phyloP scores from a whole-genome alignment of 1,140 invertebrate species.

The Chironomus tepperi region DNA sequence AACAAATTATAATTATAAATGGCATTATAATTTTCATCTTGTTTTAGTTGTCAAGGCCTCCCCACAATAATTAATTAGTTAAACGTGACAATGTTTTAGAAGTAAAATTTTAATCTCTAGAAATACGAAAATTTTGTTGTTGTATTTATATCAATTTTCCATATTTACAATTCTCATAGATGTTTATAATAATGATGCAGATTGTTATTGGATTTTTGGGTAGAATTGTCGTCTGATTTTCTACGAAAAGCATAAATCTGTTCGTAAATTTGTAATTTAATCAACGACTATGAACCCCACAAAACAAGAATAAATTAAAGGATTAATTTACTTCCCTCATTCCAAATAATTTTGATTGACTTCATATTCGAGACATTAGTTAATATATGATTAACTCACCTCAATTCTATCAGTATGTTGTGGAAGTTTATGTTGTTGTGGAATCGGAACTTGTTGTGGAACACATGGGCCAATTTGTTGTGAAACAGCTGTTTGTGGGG shows the following conservation, averaged over 20 bases:
- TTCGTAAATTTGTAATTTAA: too few species aligned
- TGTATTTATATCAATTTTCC: too few species aligned
- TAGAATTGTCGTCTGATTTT: too few species aligned
- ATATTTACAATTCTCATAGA: too few species aligned
- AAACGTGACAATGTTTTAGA: slow-evolving; percentile 5
- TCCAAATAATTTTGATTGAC: too few species aligned
- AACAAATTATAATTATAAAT: neutral
- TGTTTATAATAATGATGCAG: too few species aligned
- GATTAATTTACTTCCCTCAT: too few species aligned
- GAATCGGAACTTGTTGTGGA: slow-evolving; percentile 66
- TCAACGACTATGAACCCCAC: too few species aligned
- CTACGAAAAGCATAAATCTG: too few species aligned
- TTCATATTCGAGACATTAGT: neutral
- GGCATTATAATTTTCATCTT: slow-evolving; percentile 7
- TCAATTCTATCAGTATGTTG: slow-evolving; percentile 84
- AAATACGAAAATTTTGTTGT: too few species aligned
- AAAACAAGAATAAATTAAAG: too few species aligned
- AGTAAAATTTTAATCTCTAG: neutral
- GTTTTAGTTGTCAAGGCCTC: neutral
- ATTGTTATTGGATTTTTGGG: too few species aligned
- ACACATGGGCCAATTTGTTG: slow-evolving; percentile 64
- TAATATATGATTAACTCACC: slow-evolving; percentile 52
- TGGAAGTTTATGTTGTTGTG: slow-evolving; percentile 79
- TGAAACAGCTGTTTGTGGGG: slow-evolving; percentile 43
- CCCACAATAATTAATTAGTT: slow-evolving; percentile 2